Evolutionary conservation across 2,797 vertebrate species (phyloP), one percentile per base, ranked within the genome.

Genomic region (Morelia viridis): DNA sequence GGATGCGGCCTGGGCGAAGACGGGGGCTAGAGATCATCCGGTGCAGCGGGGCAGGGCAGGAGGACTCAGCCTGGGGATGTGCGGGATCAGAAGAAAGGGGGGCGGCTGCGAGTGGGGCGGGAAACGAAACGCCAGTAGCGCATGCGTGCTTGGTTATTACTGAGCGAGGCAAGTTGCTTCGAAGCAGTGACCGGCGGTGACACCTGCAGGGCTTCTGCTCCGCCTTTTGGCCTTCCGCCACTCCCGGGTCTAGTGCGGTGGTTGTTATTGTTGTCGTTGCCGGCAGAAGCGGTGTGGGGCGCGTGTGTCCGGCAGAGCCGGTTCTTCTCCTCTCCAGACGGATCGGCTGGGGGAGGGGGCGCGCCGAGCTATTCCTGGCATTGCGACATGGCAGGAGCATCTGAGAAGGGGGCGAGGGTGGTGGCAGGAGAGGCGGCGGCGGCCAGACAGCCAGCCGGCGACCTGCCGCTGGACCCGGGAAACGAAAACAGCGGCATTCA

Each of bases 151-250:
- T 50, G 46, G 4, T 50, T 50, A 53, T 53, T 0, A 3, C 11
- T 17, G 56, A 56, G 17, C 11, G 4, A 35, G 1, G 24, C 17
- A 11, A 6, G 15, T 57, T 9, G 58, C 6, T 64, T 7, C 2
- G 22, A 28, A 11, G 28, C 83, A 12, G 6, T n/a, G 68, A 62
- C n/a, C 41, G 6, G 90, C 85, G 2, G 61, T 58, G 83, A 50
- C 92, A 94, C 94, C 93, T 94, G 94, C 94, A 5, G 65, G 2
- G 17, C 3, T 41, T 58, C 19, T 13, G 84, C 89, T 11, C 89
- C 89, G 46, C 92, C 89, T 26, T 26, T 84, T 80, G 86, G 60
- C 57, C 26, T n/a, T 3, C 19, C 28, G 91, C 91, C 91, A 8
- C 35, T 22, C 58, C 65, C 62, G 5, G 61, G 15, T 31, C 50